These are phyloP conservation scores for Aphrocallistes beatrix DNA, from an alignment of 37 sponge, comb jelly and placozoan genomes.

Conservation along the genomic window DNA sequence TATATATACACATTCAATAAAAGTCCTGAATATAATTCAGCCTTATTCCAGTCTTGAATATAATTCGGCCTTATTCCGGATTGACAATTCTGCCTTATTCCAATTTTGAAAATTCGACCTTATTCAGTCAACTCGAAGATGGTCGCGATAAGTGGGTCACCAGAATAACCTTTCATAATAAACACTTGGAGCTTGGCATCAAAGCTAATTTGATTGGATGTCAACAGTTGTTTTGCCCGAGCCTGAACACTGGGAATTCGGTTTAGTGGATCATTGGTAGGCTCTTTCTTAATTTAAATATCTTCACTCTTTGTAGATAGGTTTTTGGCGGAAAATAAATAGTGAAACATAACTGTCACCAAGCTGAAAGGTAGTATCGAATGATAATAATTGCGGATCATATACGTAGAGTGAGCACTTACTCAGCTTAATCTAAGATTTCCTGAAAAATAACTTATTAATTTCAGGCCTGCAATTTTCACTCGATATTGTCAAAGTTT, in stretches of 20 bases:
- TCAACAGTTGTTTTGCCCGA: not conserved
- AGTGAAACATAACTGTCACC: not conserved
- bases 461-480: too few species aligned
- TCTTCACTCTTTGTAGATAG: not conserved
- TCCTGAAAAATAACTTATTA: too few species aligned
- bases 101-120: too few species aligned
- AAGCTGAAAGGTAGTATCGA: not conserved
- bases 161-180: constrained; percentile 19
- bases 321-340: not conserved
- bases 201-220: not conserved
- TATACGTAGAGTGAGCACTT: not conserved
- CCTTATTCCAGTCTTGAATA: too few species aligned
- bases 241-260: not conserved
- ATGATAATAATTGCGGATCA: not conserved
- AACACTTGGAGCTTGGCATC: constrained; percentile 25
- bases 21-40: too few species aligned
- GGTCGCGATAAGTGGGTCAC: not conserved
- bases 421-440: constrained; percentile 2
- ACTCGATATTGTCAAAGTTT: too few species aligned
- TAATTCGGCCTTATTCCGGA: too few species aligned
- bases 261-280: not conserved
- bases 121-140: too few species aligned
- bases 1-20: not conserved
- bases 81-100: too few species aligned
- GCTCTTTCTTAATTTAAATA: not conserved